Percentiles rank a stretch among this genome's conserved stretches.
phyloP scores from a whole-genome alignment of 1,140 invertebrate species.

The Anoplolepis gracilipes region DNA sequence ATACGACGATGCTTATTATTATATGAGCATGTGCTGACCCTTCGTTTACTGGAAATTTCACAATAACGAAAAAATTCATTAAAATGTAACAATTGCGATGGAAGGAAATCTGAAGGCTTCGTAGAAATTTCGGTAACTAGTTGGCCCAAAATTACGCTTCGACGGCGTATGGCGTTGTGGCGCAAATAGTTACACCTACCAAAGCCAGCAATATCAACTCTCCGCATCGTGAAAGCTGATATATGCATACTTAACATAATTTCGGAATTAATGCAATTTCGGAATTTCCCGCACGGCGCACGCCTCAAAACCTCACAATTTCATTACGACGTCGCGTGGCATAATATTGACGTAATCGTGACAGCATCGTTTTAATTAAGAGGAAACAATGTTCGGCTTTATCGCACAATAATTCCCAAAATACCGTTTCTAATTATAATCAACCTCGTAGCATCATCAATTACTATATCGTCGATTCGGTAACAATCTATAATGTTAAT shows the following conservation, averaged over 20 bases:
- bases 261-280: slow-evolving; percentile 58
- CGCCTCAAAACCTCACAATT: slow-evolving; percentile 55
- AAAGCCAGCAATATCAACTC: slow-evolving; percentile 52
- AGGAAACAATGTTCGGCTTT: slow-evolving; percentile 36
- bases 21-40: background rate
- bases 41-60: slow-evolving; percentile 16
- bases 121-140: slow-evolving; percentile 36
- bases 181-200: slow-evolving; percentile 53
- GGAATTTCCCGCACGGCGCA: slow-evolving; percentile 45
- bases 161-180: slow-evolving; percentile 27
- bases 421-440: slow-evolving; percentile 13
- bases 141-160: slow-evolving; percentile 39
- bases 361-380: slow-evolving; percentile 44
- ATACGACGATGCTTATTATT: background rate
- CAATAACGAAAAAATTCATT: slow-evolving; percentile 40
- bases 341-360: slow-evolving; percentile 55
- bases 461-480: background rate
- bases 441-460: background rate
- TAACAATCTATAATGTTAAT: background rate
- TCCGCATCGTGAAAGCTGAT: slow-evolving; percentile 42
- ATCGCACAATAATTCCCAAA: background rate
- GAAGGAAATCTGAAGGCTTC: slow-evolving; percentile 18
- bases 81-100: slow-evolving; percentile 22
- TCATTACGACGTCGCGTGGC: slow-evolving; percentile 38
- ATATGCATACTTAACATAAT: slow-evolving; percentile 63